Percentiles rank a stretch among this genome's conserved stretches.
phyloP scores from a whole-genome alignment of 1,140 invertebrate species.

The Aporrectodea caliginosa region DNA sequence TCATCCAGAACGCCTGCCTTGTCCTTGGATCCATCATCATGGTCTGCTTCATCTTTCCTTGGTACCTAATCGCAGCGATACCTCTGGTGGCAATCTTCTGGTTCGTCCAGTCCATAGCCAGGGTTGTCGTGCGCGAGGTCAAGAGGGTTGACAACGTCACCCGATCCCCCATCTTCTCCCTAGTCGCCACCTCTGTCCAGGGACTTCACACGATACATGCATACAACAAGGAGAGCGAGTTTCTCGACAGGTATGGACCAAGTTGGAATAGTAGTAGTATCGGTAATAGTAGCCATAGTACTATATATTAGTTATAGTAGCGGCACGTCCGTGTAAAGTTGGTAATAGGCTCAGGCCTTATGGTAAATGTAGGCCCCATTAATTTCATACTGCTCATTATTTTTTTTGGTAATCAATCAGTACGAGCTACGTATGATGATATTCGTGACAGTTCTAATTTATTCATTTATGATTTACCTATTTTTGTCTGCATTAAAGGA shows the following conservation, averaged over 20 bases:
- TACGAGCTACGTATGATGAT: too few relatives aligned
- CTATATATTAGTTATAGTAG: too few relatives aligned
- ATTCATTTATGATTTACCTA: too few relatives aligned
- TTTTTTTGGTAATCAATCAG: too few relatives aligned
- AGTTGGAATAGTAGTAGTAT: too few relatives aligned
- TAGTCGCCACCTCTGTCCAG: slow-evolving; percentile 79
- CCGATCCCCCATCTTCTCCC: slow-evolving; percentile 93
- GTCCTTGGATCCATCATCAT: slow-evolving; percentile 1
- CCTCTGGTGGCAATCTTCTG: slow-evolving; percentile 1
- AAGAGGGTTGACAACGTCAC: slow-evolving; percentile 92
- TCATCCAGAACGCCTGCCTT: slow-evolving; percentile 7
- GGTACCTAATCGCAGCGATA: slow-evolving; percentile 1
- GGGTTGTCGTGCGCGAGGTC: slow-evolving; percentile 66
- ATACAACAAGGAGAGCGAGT: slow-evolving; percentile 16
- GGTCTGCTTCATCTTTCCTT: neutral
- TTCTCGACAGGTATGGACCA: neutral
- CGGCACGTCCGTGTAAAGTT: too few relatives aligned
- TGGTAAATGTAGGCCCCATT: too few relatives aligned
- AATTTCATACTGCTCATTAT: too few relatives aligned
- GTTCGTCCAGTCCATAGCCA: neutral
- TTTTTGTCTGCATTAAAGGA: too few relatives aligned
- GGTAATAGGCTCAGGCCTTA: too few relatives aligned
- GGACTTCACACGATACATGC: slow-evolving; percentile 45
- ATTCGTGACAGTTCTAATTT: too few relatives aligned
- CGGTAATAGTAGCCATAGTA: too few relatives aligned